Evolutionary conservation across 2,113 vertebrate genomes (phyloP).

Genomic region (Chrysemys picta): DNA sequence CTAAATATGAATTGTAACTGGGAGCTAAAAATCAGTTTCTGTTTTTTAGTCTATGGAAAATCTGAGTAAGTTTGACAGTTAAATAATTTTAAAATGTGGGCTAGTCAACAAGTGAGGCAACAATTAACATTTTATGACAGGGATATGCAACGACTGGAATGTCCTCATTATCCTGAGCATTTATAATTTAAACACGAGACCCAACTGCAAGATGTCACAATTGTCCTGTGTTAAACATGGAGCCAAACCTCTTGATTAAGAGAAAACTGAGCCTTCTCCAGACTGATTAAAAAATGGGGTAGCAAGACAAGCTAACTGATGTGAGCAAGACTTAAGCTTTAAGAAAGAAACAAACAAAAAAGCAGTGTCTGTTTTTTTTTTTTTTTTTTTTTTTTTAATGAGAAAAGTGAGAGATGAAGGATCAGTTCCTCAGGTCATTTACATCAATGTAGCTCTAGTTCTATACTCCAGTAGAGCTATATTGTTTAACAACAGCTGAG

Average conservation of each 20-base stretch:
- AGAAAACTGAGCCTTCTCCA: neutral
- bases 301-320: neutral
- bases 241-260: neutral
- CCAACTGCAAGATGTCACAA: slow-evolving; percentile 44
- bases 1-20: neutral
- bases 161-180: neutral
- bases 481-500: neutral
- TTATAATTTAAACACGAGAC: slow-evolving; percentile 51
- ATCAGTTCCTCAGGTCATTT: neutral
- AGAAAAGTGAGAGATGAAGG: neutral
- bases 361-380: neutral
- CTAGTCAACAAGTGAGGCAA: slow-evolving; percentile 8
- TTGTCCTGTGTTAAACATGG: neutral
- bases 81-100: slow-evolving; percentile 45
- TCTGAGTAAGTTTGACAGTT: neutral
- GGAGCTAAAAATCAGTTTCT: neutral
- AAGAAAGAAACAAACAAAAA: neutral
- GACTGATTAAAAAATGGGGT: neutral
- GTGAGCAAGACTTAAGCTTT: neutral
- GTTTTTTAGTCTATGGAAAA: neutral
- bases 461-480: neutral
- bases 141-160: slow-evolving; percentile 16
- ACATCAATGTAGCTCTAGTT: neutral
- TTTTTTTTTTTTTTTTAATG: neutral
- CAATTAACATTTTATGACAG: slow-evolving; percentile 7